A percentile compares a stretch with the other conserved stretches of the same genome.
Conservation (phyloP, 2,113 vertebrate genomes). For the Dasyprocta punctata region DNA sequence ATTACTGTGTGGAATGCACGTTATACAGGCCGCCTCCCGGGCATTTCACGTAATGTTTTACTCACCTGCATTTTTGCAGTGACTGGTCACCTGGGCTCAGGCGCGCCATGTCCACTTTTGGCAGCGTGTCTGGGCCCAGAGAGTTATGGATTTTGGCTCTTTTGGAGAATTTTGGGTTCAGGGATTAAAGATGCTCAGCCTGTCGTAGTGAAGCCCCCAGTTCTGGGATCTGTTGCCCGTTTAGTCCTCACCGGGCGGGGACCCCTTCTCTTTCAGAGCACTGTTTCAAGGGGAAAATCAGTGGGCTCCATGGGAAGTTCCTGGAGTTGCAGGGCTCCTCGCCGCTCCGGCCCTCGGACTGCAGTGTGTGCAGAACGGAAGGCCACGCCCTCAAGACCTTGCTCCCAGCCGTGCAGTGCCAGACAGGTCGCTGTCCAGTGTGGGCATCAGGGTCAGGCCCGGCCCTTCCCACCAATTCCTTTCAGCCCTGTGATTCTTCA, state of each 20-base stretch:
- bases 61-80: not conserved
- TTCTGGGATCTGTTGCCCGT: not conserved
- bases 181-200: not conserved
- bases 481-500: not conserved
- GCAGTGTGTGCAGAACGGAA: accelerated
- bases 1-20: not conserved
- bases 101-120: not conserved
- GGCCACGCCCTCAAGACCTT: not conserved
- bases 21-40: not conserved
- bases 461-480: not conserved
- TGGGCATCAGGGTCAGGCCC: not conserved
- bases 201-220: not conserved
- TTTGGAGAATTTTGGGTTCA: not conserved
- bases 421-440: not conserved
- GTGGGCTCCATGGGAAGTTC: no score
- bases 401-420: accelerated
- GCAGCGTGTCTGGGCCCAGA: not conserved
- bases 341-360: accelerated
- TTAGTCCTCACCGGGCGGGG: accelerated
- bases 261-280: not conserved
- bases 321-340: not conserved
- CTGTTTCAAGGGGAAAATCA: not conserved
- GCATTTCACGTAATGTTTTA: not conserved
- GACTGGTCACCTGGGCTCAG: not conserved
- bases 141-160: not conserved